phyloP scores from a whole-genome alignment of 1,140 invertebrate genomes.

The Diachasmimorpha longicaudata region DNA sequence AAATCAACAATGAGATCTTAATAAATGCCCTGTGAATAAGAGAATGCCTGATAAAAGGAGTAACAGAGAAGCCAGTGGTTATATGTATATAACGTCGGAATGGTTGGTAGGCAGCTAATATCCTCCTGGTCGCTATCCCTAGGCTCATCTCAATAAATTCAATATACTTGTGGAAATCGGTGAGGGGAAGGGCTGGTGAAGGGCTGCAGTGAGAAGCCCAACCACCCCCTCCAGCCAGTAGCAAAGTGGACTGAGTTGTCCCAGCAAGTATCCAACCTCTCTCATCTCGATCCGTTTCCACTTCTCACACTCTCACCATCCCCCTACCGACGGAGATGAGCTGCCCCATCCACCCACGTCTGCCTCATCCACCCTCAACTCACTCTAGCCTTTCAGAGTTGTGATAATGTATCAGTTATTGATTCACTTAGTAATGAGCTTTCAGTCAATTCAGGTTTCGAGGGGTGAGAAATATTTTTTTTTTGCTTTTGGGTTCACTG shows the following conservation, averaged over 20 bases:
- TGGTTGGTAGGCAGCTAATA: constrained; percentile 63
- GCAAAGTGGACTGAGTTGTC: constrained; percentile 2
- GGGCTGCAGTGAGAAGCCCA: neutral
- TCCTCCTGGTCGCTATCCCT: constrained; percentile 62
- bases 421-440: neutral
- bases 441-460: neutral
- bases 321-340: constrained; percentile 47
- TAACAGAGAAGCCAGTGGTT: neutral
- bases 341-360: constrained; percentile 31
- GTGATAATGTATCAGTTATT: neutral
- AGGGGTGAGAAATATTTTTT: too few species aligned
- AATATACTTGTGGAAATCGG: constrained; percentile 64
- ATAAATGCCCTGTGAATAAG: constrained; percentile 49
- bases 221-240: neutral
- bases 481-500: too few species aligned
- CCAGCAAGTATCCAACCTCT: constrained; percentile 9
- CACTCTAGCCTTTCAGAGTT: neutral
- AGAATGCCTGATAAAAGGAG: constrained; percentile 1
- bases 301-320: neutral
- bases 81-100: constrained; percentile 46
- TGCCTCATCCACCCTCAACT: neutral
- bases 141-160: constrained; percentile 65
- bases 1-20: constrained; percentile 60
- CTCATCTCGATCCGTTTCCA: constrained; percentile 10
- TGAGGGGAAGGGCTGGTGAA: neutral